A percentile compares a stretch with the other conserved stretches of the same genome.
Evolutionary conservation across 2,797 vertebrate species (phyloP).

Genomic region (Lepus townsendii): DNA sequence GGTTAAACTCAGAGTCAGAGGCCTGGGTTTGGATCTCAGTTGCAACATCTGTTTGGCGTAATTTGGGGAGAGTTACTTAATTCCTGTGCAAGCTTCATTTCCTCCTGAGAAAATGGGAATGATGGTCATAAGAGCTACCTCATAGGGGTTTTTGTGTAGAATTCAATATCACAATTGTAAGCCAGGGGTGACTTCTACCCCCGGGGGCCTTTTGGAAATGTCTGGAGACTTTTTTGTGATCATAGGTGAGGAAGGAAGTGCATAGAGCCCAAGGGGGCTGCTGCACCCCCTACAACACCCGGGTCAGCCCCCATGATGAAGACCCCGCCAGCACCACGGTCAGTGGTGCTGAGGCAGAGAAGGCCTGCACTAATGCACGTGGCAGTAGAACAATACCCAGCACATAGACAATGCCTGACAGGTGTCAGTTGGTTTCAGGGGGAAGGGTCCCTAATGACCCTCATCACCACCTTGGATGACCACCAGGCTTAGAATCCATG

Average conservation of each 20-base stretch:
- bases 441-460: not conserved
- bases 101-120: not conserved
- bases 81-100: constrained; percentile 25
- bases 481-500: not conserved
- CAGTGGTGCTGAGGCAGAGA: not conserved
- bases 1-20: not conserved
- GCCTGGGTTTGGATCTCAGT: not conserved
- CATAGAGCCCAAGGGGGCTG: not conserved
- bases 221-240: not conserved
- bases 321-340: not conserved
- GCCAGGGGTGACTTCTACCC: not conserved
- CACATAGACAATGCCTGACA: not conserved
- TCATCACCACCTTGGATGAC: not conserved
- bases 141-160: not conserved
- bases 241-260: not conserved
- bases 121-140: not conserved
- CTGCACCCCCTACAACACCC: not conserved
- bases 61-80: constrained; percentile 20
- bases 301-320: not conserved
- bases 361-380: not conserved
- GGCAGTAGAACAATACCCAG: not conserved
- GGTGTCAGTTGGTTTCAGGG: not conserved
- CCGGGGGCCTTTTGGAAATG: not conserved
- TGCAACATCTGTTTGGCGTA: not conserved
- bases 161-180: not conserved